Conservation (phyloP, 1,140 invertebrate species). For the Calephelis nemesis region DNA sequence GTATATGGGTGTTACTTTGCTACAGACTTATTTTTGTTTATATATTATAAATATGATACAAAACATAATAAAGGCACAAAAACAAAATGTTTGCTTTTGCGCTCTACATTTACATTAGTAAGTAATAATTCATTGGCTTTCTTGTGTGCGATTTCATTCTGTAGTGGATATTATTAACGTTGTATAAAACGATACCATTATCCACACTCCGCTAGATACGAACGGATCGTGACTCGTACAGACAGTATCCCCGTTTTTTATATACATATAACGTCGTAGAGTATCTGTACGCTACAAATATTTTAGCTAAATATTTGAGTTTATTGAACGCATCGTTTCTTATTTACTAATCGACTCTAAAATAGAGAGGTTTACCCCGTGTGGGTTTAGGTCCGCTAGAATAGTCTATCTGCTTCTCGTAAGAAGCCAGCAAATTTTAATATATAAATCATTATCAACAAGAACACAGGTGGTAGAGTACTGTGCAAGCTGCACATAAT, state of each 20-base stretch:
- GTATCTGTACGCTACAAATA: neutral
- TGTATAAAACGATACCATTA: slow-evolving; percentile 16
- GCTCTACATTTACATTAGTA: slow-evolving; percentile 6
- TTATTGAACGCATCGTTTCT: neutral
- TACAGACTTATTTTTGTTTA: too few species aligned
- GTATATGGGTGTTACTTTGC: too few species aligned
- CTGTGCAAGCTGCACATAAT: too few species aligned
- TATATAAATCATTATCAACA: too few species aligned
- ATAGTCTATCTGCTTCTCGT: too few species aligned
- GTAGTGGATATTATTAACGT: slow-evolving; percentile 17
- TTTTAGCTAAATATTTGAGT: neutral
- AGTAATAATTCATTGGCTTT: slow-evolving; percentile 18
- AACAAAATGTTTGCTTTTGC: slow-evolving; percentile 5
- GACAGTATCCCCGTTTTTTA: slow-evolving; percentile 8
- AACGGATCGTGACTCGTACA: slow-evolving; percentile 14
- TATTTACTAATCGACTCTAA: too few species aligned
- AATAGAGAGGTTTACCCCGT: too few species aligned
- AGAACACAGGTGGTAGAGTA: too few species aligned
- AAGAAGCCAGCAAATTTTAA: too few species aligned
- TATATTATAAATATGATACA: too few species aligned
- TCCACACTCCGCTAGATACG: slow-evolving; percentile 16
- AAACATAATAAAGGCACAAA: neutral
- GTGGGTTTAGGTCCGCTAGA: too few species aligned
- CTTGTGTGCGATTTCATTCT: slow-evolving; percentile 13
- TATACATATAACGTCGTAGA: neutral